Evolutionary conservation across 2,797 vertebrate genomes (phyloP), one percentile per base, ranked within the genome.

Genomic region (Brachyrhaphis roseni): DNA sequence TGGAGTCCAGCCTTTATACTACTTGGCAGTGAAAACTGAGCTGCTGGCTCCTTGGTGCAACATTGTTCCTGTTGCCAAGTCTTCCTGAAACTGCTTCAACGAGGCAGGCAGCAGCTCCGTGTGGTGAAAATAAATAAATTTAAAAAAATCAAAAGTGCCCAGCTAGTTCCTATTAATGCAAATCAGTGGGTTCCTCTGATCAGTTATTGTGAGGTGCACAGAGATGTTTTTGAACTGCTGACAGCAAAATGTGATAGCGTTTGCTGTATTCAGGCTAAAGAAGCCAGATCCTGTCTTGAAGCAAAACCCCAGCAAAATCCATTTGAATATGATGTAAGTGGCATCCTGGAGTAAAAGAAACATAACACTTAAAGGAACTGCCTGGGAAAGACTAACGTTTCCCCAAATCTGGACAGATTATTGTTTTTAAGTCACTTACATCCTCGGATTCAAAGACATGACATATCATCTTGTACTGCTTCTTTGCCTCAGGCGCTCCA

Each of bases 401-500:
- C 39, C 41, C 6, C 11, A 45, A n/a, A 45, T 28, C 12, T 28
- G 66, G 66, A 43, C 26, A 1, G 26, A 66, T 66, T 66, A 39
- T 7, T 5, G 20, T 43, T 8, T 26, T 15, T 18, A n/a, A 41
- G 36, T 10, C 73, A 97, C 98, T 98, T 93, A 99, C 98, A 66
- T 99, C 98, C 89, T 99, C 98, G 0, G 98, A 99, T 87, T 99
- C 98, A 28, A 99, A 99, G 91, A 99, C 98, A 0, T 99, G 98
- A 92, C 98, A 99, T 83, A 99, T 98, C 98, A 99, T 99, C 95
- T 99, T 99, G 93, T 99, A 99, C 92, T 99, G 98, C 86, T 99
- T 99, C 96, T 97, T 98, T 34, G 96, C 97, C 89, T 99, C 98
- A 0, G 97, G 96, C 0, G 97, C 97, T 0, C 98, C 98, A 0